phyloP scores from a whole-genome alignment of 2,888 invertebrate species.

The Clepsis dumicolana region DNA sequence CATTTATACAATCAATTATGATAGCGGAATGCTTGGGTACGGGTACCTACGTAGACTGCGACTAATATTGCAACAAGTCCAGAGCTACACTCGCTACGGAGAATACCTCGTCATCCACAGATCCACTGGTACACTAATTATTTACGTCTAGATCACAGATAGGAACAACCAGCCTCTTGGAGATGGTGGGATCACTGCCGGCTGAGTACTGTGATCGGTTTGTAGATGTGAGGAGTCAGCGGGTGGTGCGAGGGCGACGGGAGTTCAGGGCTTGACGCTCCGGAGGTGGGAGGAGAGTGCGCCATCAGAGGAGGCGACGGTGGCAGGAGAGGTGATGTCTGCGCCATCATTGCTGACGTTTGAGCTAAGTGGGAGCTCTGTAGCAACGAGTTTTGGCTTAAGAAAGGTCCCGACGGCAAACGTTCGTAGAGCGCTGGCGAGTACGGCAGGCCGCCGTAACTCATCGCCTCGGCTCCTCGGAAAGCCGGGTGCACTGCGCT shows the following conservation, averaged over 20 bases:
- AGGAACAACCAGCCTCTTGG: constrained; percentile 59
- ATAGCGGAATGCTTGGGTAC: constrained; percentile 71
- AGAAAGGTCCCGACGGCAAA: constrained; percentile 65
- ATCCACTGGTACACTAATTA: constrained; percentile 67
- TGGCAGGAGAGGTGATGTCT: constrained; percentile 67
- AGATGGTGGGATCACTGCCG: constrained; percentile 73
- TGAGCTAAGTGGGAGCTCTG: constrained; percentile 59
- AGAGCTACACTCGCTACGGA: constrained; percentile 49
- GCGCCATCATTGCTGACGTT: constrained; percentile 62
- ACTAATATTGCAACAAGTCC: constrained; percentile 61
- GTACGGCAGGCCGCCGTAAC: constrained; percentile 76
- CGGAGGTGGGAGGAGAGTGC: constrained; percentile 72
- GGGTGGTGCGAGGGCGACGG: constrained; percentile 74
- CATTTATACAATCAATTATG: constrained; percentile 61
- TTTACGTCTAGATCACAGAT: constrained; percentile 81
- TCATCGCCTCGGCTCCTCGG: constrained; percentile 72
- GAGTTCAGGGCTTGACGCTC: constrained; percentile 76
- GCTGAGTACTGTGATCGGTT: constrained; percentile 86
- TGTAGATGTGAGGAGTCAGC: constrained; percentile 80
- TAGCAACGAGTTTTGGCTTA: constrained; percentile 66
- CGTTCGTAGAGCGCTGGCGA: constrained; percentile 72
- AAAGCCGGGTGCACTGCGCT: constrained; percentile 85
- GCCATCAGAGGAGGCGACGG: constrained; percentile 75
- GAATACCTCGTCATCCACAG: constrained; percentile 66
- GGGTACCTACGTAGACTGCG: constrained; percentile 53